Percentiles rank a stretch among this genome's conserved stretches.
These are phyloP conservation scores for Prionchulus punctatus DNA, from an alignment of 2,888 invertebrate genomes.

Conservation along the genomic window DNA sequence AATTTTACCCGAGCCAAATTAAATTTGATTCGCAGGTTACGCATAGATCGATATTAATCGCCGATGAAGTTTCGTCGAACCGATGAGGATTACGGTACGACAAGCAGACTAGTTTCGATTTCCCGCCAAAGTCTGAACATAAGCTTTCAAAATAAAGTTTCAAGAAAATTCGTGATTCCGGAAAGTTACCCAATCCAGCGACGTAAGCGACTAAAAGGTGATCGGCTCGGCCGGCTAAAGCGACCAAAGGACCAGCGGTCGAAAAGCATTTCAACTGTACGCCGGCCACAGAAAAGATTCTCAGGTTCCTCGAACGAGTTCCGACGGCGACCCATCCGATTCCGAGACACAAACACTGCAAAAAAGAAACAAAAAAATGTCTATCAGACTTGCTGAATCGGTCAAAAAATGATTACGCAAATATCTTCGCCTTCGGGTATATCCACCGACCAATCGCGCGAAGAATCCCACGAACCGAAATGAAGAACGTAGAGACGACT, in stretches of 20 bases:
- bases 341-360: slow-evolving; percentile 43
- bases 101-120: no score
- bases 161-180: no score
- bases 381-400: slow-evolving; percentile 15
- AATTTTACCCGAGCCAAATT: slow-evolving; percentile 8
- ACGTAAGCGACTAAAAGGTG: slow-evolving; percentile 51
- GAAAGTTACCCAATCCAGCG: slow-evolving; percentile 39
- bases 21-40: neutral
- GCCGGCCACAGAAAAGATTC: slow-evolving; percentile 71
- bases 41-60: neutral
- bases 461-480: slow-evolving; percentile 47
- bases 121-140: no score
- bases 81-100: no score
- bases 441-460: slow-evolving; percentile 68
- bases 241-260: slow-evolving; percentile 55
- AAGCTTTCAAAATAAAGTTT: no score
- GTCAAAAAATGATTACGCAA: no score
- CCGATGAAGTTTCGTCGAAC: no score
- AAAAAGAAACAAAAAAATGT: neutral
- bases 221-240: slow-evolving; percentile 47
- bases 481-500: slow-evolving; percentile 60
- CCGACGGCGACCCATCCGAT: slow-evolving; percentile 59
- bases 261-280: slow-evolving; percentile 62
- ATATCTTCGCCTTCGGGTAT: slow-evolving; percentile 63
- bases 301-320: slow-evolving; percentile 54